Percentiles rank a stretch among this genome's conserved stretches.
Conservation (phyloP, 2,888 invertebrate species). For the Lasiommata megera region DNA sequence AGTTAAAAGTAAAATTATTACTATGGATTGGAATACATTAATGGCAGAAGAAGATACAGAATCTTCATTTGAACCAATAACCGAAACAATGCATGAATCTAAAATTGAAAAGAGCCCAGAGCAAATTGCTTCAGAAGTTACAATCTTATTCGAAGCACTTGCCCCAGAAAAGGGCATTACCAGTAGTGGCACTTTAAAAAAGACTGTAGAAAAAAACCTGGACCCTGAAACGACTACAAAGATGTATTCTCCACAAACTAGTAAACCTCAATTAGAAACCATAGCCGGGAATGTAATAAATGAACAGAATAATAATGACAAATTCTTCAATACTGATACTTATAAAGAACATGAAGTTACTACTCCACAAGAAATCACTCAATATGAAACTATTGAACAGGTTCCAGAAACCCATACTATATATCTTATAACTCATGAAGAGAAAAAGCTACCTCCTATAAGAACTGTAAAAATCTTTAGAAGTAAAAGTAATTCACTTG, state of each 20-base stretch:
- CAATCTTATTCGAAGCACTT: slow-evolving; percentile 46
- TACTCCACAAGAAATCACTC: slow-evolving; percentile 57
- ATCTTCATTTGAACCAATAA: slow-evolving; percentile 45
- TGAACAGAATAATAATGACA: slow-evolving; percentile 73
- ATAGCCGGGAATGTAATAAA: slow-evolving; percentile 37
- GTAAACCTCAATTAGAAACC: neutral
- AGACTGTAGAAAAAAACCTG: neutral
- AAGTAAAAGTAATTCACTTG: slow-evolving; percentile 82
- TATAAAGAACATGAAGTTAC: slow-evolving; percentile 51
- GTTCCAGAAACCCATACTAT: slow-evolving; percentile 73
- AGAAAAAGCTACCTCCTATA: slow-evolving; percentile 84
- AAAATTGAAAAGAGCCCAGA: slow-evolving; percentile 32
- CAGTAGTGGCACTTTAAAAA: slow-evolving; percentile 3
- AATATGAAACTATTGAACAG: slow-evolving; percentile 50
- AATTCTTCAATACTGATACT: slow-evolving; percentile 51
- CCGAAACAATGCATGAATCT: slow-evolving; percentile 37
- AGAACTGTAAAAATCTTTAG: slow-evolving; percentile 78
- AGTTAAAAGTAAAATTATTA: slow-evolving; percentile 39
- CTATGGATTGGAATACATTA: slow-evolving; percentile 68
- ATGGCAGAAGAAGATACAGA: slow-evolving; percentile 65
- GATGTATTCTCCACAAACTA: neutral
- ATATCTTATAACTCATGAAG: slow-evolving; percentile 87
- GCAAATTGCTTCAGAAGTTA: slow-evolving; percentile 67
- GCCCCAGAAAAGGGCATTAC: slow-evolving; percentile 27
- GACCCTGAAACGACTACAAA: neutral